Evolutionary conservation across 2,888 invertebrate genomes (phyloP).

Genomic region (Xanthia togata): DNA sequence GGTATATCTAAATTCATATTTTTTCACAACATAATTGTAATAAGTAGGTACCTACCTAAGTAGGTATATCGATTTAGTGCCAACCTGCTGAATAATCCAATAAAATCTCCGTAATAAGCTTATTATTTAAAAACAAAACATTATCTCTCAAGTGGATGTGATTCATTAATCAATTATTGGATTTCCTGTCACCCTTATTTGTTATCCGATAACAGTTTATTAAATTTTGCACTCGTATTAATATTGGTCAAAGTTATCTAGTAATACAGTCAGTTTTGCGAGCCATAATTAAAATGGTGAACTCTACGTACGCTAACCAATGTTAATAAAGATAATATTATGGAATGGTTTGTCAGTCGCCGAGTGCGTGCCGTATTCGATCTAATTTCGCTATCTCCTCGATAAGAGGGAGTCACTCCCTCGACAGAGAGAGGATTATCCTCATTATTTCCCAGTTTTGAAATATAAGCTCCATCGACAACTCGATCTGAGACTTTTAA

Average conservation of each 20-base stretch:
- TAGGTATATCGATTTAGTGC: background rate
- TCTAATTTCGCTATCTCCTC: constrained; percentile 84
- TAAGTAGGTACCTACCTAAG: too few relatives aligned
- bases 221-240: constrained; percentile 84
- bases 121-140: constrained; percentile 61
- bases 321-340: constrained; percentile 84
- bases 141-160: constrained; percentile 77
- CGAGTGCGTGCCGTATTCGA: constrained; percentile 80
- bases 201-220: constrained; percentile 85
- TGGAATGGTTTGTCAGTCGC: constrained; percentile 77
- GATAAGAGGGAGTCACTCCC: constrained; percentile 83
- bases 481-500: constrained; percentile 56
- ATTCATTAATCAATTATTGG: constrained; percentile 83
- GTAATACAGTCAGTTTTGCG: constrained; percentile 77
- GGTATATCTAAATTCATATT: background rate
- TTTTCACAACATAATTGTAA: background rate
- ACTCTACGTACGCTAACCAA: constrained; percentile 75
- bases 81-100: constrained; percentile 32
- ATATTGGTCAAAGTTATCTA: constrained; percentile 82
- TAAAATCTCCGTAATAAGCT: constrained; percentile 44
- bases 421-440: constrained; percentile 80
- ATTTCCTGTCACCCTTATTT: constrained; percentile 79
- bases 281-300: constrained; percentile 84
- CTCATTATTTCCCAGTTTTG: constrained; percentile 84
- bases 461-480: constrained; percentile 67